phyloP scores from a whole-genome alignment of 2,888 invertebrate species.

The Andrena trimmerana region DNA sequence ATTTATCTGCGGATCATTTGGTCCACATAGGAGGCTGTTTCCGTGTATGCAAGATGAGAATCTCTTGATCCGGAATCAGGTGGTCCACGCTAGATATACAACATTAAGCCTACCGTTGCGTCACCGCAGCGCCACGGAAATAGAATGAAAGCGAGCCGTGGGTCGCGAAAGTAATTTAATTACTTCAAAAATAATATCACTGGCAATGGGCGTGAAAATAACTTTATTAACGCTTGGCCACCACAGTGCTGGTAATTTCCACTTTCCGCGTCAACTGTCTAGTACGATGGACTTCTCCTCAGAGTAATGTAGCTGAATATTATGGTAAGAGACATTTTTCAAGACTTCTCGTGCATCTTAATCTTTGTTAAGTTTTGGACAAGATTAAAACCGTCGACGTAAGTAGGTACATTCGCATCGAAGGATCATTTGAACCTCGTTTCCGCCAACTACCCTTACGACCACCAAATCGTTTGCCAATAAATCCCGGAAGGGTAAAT shows the following conservation, averaged over 20 bases:
- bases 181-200: conserved; percentile 18
- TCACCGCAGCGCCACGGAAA: conserved; percentile 5
- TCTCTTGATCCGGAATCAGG: conserved; percentile 64
- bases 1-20: conserved; percentile 70
- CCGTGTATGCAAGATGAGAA: conserved; percentile 59
- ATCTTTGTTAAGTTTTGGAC: too few relatives aligned
- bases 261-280: not conserved
- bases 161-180: conserved; percentile 24
- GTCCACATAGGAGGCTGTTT: conserved; percentile 55
- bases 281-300: not conserved
- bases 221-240: not conserved
- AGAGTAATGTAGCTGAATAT: too few relatives aligned
- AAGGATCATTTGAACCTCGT: conserved; percentile 11
- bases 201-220: conserved; percentile 4
- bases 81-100: conserved; percentile 41
- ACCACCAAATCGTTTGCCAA: conserved; percentile 47
- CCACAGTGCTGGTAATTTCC: not conserved
- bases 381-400: too few relatives aligned
- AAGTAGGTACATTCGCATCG: not conserved
- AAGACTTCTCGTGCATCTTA: too few relatives aligned
- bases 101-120: conserved; percentile 14
- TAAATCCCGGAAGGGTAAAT: conserved; percentile 61
- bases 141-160: conserved; percentile 13
- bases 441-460: not conserved
- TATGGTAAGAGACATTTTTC: too few relatives aligned